These are phyloP conservation scores for Hippocampus kuda DNA, from an alignment of 2,797 vertebrate species.

Conservation along the genomic window DNA sequence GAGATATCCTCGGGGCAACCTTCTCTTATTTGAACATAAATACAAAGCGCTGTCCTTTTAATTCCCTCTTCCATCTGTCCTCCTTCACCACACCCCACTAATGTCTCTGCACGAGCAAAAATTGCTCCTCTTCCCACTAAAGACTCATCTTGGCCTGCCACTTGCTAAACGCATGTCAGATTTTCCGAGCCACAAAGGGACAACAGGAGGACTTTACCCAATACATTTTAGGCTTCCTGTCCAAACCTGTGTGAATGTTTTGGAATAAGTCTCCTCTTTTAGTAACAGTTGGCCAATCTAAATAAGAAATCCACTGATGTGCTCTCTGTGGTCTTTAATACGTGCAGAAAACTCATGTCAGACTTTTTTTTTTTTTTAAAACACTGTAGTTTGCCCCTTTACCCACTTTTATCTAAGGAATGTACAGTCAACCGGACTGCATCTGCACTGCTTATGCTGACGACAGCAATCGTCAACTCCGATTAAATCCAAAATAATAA, in stretches of 20 bases:
- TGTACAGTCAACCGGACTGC: neutral
- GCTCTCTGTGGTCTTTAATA: neutral
- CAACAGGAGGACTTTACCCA: slow-evolving; percentile 15
- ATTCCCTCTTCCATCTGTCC: slow-evolving; percentile 2
- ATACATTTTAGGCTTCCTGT: neutral
- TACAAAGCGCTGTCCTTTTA: neutral
- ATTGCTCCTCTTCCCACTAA: neutral
- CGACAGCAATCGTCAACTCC: neutral
- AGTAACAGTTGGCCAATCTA: neutral
- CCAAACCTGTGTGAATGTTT: slow-evolving; percentile 13
- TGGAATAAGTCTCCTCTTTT: slow-evolving; percentile 8
- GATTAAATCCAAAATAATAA: neutral
- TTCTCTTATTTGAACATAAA: neutral
- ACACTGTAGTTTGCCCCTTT: neutral
- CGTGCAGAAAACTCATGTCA: neutral
- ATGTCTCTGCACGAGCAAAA: neutral
- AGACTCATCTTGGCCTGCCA: slow-evolving; percentile 6
- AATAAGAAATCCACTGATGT: neutral
- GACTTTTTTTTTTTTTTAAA: neutral
- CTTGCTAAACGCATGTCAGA: slow-evolving; percentile 8
- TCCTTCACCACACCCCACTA: neutral
- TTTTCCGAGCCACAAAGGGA: neutral
- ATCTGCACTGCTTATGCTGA: neutral
- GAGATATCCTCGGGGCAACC: neutral
- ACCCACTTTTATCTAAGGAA: neutral